Base-by-base conservation (phyloP, 2,113 vertebrate species). In the Piprites chloris region DNA sequence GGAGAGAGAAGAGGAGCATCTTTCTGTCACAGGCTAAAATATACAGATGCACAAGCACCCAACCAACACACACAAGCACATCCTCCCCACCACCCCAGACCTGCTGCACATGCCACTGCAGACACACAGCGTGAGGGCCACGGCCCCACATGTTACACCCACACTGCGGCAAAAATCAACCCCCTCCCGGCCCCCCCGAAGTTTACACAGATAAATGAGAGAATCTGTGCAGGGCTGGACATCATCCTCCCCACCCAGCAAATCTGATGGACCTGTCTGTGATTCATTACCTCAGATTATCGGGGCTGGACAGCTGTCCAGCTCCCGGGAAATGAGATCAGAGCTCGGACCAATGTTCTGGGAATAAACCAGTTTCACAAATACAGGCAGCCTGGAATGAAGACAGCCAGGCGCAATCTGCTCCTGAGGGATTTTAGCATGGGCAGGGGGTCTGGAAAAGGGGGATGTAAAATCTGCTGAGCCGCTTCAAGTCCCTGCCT, bases 201-300 rank as follows among this genome's bases (percentile, higher is more conserved):
- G 14, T 32, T 35, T 18, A 9, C 47, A 42, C 9, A 35, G 87
- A 69, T 76, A 90, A 90, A 76, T 49, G 55, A 90, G 71, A 76
- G 87, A 83, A 90, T 76, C 77, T 95, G 92, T 86, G 92, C 76
- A 58, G 62, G 41, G 82, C 39, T 88, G 77, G 65, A 18, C 73
- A 87, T 92, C 92, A 91, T 92, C 82, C 76, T 95, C 93, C 83
- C 86, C 95, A 94, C 92, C 92, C 96, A 63, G 85, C 85, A 94
- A 94, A 96, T 91, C 94, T 93, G 91, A 8, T 82, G 91, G 94
- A 33, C 78, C 93, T 93, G 85, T 86, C 88, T 94, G 95, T n/a
- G 92, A 61, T 95, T 96, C 90, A 92, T 96, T 93, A 96, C 95
- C 53, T 69, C 44, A 68, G 96, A 92, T 96, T 96, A 96, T 82